Percentiles rank a stretch among this genome's conserved stretches.
These are phyloP conservation scores for Sarcophaga caerulescens DNA, from an alignment of 2,888 invertebrate species.

Conservation along the genomic window DNA sequence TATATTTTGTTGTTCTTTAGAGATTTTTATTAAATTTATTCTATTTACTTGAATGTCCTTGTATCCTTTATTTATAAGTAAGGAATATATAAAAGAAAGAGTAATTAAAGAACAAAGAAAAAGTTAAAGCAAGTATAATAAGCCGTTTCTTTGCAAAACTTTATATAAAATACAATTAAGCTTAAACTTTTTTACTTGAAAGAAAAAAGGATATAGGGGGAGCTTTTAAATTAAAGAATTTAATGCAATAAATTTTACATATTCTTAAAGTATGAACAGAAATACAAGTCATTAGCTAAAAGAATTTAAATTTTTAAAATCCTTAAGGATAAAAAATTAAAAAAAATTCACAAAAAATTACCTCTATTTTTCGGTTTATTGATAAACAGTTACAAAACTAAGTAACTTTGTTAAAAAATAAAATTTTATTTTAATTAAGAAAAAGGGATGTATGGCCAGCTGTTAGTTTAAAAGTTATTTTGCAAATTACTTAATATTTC, in stretches of 20 bases:
- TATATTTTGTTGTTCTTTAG: neutral
- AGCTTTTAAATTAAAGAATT: neutral
- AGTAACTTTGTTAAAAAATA: no score
- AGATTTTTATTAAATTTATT: neutral
- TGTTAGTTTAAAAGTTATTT: no score
- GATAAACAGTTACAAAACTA: no score
- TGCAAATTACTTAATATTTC: no score
- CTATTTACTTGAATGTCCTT: neutral
- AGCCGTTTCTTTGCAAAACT: neutral
- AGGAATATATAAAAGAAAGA: neutral
- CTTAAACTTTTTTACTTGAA: neutral
- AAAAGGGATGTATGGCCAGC: no score
- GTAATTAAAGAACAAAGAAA: neutral
- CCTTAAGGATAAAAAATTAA: no score
- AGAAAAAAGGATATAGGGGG: conserved; percentile 21
- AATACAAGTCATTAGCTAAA: neutral
- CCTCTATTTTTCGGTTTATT: no score
- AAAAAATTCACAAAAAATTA: no score
- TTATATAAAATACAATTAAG: neutral
- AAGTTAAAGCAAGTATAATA: neutral
- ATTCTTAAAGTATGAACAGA: neutral
- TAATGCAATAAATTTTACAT: neutral
- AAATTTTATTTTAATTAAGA: no score
- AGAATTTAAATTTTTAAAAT: no score
- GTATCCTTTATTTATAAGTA: neutral